Evolutionary conservation across 2,113 vertebrate species (phyloP).

Genomic region (Strix uralensis): DNA sequence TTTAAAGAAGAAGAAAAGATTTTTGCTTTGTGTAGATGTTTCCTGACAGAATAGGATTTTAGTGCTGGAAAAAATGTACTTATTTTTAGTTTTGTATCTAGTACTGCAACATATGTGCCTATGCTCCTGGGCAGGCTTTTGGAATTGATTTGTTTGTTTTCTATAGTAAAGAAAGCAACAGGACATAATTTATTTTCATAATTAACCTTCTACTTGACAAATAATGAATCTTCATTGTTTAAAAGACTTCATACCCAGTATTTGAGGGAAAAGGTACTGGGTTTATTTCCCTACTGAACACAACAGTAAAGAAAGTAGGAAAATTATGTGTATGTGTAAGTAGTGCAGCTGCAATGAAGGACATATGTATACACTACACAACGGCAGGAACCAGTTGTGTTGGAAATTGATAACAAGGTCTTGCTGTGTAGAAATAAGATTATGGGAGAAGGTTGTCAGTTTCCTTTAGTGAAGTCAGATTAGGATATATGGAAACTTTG

Average conservation of each 20-base stretch:
- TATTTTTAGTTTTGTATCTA: background rate
- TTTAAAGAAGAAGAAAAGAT: background rate
- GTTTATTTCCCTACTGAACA: background rate
- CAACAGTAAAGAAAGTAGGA: background rate
- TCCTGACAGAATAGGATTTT: background rate
- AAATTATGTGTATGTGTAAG: background rate
- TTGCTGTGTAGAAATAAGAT: background rate
- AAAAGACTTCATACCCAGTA: background rate
- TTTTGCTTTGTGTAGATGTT: background rate
- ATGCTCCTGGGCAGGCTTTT: background rate
- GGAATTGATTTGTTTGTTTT: background rate
- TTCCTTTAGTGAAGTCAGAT: background rate
- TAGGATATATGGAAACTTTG: background rate
- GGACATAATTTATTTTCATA: background rate
- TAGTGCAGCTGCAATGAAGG: background rate
- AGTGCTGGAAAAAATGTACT: background rate
- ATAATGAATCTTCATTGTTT: background rate
- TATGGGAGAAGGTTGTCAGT: background rate
- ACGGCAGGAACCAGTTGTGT: background rate
- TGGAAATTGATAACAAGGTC: background rate
- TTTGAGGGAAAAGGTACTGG: background rate
- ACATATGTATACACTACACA: fast-evolving
- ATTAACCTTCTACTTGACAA: background rate
- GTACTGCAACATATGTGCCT: background rate
- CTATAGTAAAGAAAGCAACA: background rate